These are phyloP conservation scores for Chanos chanos DNA, from an alignment of 2,797 vertebrate species.

Conservation along the genomic window DNA sequence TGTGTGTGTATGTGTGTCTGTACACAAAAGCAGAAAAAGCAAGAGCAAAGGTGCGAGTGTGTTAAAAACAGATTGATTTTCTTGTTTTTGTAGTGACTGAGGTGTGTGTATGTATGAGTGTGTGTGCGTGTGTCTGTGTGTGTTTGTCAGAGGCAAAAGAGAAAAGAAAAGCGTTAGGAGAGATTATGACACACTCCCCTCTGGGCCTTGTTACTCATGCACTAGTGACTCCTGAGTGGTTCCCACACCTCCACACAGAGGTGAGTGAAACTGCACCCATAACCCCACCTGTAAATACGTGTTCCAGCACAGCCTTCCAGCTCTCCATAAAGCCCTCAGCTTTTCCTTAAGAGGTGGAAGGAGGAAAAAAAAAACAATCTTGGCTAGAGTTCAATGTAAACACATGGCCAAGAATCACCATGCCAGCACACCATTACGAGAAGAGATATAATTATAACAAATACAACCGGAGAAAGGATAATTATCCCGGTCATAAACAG, in stretches of 20 bases:
- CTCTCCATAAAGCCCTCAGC: conserved; percentile 48
- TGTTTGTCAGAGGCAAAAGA: conserved; percentile 52
- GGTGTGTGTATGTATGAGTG: conserved; percentile 17
- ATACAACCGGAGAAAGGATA: conserved; percentile 51
- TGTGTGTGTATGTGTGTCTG: neutral
- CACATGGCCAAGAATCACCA: conserved; percentile 54
- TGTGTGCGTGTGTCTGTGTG: conserved; percentile 38
- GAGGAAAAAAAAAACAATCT: conserved; percentile 42
- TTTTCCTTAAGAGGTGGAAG: conserved; percentile 51
- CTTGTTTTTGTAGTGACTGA: conserved; percentile 52
- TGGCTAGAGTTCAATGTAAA: conserved; percentile 58
- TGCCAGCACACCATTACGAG: conserved; percentile 39
- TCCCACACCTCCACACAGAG: conserved; percentile 75
- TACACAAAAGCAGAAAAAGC: neutral
- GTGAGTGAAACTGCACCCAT: conserved; percentile 68
- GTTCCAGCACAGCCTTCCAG: conserved; percentile 63
- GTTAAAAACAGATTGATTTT: conserved; percentile 60
- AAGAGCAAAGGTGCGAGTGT: conserved; percentile 14
- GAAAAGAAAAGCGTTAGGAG: conserved; percentile 62
- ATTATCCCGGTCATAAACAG: conserved; percentile 41
- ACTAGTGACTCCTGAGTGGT: conserved; percentile 63
- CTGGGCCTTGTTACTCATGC: conserved; percentile 75
- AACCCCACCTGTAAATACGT: conserved; percentile 71
- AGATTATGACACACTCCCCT: conserved; percentile 77
- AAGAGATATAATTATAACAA: conserved; percentile 60